Conservation (phyloP, 2,113 vertebrate genomes). For the Pollachius pollachius region DNA sequence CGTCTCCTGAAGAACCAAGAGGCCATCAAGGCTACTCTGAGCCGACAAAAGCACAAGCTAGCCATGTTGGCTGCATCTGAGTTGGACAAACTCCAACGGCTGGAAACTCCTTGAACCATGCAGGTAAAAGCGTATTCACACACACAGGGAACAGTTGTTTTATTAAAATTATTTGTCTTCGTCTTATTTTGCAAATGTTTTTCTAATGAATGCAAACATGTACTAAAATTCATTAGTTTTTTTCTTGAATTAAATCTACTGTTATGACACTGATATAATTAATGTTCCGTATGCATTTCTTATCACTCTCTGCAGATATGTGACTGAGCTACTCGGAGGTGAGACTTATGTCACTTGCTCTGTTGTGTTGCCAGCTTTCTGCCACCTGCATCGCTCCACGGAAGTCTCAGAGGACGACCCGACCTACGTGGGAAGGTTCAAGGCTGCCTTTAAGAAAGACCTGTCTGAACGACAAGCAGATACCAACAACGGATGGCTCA, state of each 20-base stretch:
- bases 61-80: slow-evolving; percentile 15
- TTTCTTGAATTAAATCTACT: too few species aligned
- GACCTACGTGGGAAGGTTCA: background rate
- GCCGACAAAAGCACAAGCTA: slow-evolving; percentile 8
- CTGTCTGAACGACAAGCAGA: background rate
- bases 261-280: too few species aligned
- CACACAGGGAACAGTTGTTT: too few species aligned
- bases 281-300: too few species aligned
- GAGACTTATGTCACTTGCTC: slow-evolving; percentile 5
- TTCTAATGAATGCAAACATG: too few species aligned
- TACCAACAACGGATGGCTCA: slow-evolving; percentile 1
- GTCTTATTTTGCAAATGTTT: too few species aligned
- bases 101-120: slow-evolving; percentile 27
- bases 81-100: slow-evolving; percentile 12
- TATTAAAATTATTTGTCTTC: too few species aligned
- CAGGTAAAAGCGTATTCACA: slow-evolving; percentile 2
- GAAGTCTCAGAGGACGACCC: background rate
- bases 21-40: background rate
- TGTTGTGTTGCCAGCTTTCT: background rate
- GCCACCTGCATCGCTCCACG: background rate
- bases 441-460: background rate
- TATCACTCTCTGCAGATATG: too few species aligned
- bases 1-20: background rate
- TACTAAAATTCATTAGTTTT: too few species aligned
- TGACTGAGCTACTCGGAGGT: background rate